These are phyloP conservation scores for Chelidonichthys spinosus DNA, from an alignment of 2,797 vertebrate species.

Conservation along the genomic window DNA sequence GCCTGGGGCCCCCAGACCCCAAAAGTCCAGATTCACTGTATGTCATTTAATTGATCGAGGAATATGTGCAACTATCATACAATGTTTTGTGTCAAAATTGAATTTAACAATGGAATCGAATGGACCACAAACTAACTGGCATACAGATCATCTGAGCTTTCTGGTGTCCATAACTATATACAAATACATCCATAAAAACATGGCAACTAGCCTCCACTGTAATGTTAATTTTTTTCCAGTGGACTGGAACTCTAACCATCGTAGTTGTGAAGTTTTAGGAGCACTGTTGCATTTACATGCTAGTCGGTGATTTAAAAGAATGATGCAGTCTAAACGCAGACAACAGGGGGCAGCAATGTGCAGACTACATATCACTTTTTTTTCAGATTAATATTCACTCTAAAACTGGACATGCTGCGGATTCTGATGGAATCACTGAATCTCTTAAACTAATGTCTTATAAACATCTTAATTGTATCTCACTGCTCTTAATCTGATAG, in stretches of 20 bases:
- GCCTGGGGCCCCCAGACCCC: too few relatives aligned
- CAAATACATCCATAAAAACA: not conserved
- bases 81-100: slow-evolving; percentile 1
- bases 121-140: not conserved
- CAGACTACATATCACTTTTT: not conserved
- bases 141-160: not conserved
- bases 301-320: too few relatives aligned
- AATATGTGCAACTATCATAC: too few relatives aligned
- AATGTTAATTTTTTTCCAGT: not conserved
- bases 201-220: not conserved
- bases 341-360: too few relatives aligned
- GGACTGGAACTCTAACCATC: not conserved
- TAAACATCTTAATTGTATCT: not conserved
- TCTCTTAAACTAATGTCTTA: not conserved
- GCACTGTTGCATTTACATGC: too few relatives aligned
- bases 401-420: not conserved
- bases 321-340: too few relatives aligned
- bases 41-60: too few relatives aligned
- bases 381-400: not conserved
- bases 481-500: not conserved
- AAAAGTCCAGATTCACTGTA: too few relatives aligned
- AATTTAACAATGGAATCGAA: not conserved
- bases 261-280: not conserved
- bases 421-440: not conserved
- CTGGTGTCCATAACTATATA: not conserved